Evolutionary conservation across 2,113 vertebrate species (phyloP), one percentile per base, ranked within the genome.

Genomic region (Pollachius pollachius): DNA sequence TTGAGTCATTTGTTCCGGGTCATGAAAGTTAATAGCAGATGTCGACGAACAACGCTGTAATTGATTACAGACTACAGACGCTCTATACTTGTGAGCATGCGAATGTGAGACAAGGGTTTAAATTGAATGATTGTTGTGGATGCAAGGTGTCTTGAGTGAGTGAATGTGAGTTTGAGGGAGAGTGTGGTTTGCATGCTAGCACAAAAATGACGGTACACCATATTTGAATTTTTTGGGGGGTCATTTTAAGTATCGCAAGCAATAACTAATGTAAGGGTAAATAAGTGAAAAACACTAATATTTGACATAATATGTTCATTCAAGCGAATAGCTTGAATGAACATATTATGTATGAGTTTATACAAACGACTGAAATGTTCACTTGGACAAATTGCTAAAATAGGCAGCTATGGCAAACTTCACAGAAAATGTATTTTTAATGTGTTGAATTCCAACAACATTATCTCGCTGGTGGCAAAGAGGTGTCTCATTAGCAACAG

Each of bases 311-410:
- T 48, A 48, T 48, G 41, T 48, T 48, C 8, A 48, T 48, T 23
- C 23, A 23, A 23, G 23, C 21, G 21, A 23, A 23, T 23, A 23
- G 21, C 23, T 23, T n/a, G n/a, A n/a, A n/a, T n/a, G n/a, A n/a
- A n/a, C n/a, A n/a, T n/a, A n/a, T n/a, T 1, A 41, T 41, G 63
- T 56, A 69, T 63, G 16, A 58, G 59, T 48, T 62, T 30, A 7
- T 37, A 68, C 30, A 71, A 74, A 48, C 64, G 64, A 74, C 73
- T 68, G 64, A 81, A 83, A 81, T 69, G 76, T 80, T 80, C 78
- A 78, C 68, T 71, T 54, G 37, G 15, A 75, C 72, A 52, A n/a
- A 69, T 63, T 79, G 19, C 41, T 64, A 61, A 62, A 81, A 77
- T 76, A 80, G 78, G 34, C 56, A 69, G 64, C 56, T 5, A 34